These are phyloP conservation scores for Lithophane ornitopus DNA, from an alignment of 2,888 invertebrate species.

Conservation along the genomic window DNA sequence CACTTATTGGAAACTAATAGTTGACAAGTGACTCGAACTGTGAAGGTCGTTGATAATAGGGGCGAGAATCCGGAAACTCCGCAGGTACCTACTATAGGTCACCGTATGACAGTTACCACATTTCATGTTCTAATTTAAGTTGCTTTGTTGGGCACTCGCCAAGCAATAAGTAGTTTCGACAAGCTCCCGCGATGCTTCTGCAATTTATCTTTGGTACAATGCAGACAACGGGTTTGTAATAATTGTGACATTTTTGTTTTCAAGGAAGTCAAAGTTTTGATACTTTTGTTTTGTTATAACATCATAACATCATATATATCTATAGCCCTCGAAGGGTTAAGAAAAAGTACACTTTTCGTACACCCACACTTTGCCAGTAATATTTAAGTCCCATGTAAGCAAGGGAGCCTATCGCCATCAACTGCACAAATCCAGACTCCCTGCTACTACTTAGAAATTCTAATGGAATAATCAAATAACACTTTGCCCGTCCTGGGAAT, in stretches of 20 bases:
- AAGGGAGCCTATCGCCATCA: background rate
- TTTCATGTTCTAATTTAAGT: constrained; percentile 68
- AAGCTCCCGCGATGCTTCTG: constrained; percentile 57
- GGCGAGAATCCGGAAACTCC: background rate
- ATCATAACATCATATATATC: too few relatives aligned
- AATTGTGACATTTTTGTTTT: constrained; percentile 18
- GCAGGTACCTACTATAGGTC: background rate
- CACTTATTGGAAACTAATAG: background rate
- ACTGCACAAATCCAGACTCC: background rate
- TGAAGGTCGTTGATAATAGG: background rate
- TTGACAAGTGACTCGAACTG: background rate
- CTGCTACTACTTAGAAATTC: too few relatives aligned
- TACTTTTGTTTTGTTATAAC: background rate
- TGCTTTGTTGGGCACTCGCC: constrained; percentile 66
- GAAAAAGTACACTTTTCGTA: background rate
- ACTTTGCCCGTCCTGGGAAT: too few relatives aligned
- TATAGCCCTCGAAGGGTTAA: background rate
- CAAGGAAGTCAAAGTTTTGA: background rate
- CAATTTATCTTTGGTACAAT: constrained; percentile 49
- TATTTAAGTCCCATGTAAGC: background rate
- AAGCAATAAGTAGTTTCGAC: constrained; percentile 71
- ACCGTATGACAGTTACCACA: constrained; percentile 33
- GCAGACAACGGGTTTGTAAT: constrained; percentile 17
- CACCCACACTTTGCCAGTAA: background rate
- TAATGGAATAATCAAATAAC: too few relatives aligned